These are phyloP conservation scores for Metallyticus violacea DNA, from an alignment of 2,888 invertebrate species.

Conservation along the genomic window DNA sequence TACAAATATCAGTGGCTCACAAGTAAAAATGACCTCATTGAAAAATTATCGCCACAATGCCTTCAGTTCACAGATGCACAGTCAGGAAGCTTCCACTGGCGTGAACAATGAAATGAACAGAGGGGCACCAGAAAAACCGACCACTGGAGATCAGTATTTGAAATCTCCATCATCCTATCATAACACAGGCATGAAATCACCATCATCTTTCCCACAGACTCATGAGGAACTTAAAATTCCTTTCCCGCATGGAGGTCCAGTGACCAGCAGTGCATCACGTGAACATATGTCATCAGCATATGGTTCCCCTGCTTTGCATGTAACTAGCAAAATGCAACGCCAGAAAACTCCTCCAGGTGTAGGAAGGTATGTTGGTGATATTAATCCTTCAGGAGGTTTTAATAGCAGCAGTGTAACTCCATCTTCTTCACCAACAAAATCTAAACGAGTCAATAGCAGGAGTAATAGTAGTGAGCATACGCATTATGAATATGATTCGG, in stretches of 20 bases:
- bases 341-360: background rate
- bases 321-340: background rate
- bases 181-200: background rate
- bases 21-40: constrained; percentile 26
- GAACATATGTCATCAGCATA: background rate
- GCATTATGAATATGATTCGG: background rate
- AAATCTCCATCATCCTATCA: background rate
- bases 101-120: background rate
- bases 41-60: constrained; percentile 37
- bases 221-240: background rate
- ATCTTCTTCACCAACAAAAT: background rate
- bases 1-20: background rate
- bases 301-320: background rate
- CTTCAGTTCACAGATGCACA: constrained; percentile 1
- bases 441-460: background rate
- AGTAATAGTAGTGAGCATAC: background rate
- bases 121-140: background rate
- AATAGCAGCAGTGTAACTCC: background rate
- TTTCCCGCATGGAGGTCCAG: background rate
- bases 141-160: constrained; percentile 1
- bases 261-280: background rate
- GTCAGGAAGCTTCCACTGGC: background rate
- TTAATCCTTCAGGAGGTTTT: background rate
- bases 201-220: background rate
- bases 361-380: background rate